Conservation (phyloP, 1,140 invertebrate genomes). For the Panulirus ornatus region DNA sequence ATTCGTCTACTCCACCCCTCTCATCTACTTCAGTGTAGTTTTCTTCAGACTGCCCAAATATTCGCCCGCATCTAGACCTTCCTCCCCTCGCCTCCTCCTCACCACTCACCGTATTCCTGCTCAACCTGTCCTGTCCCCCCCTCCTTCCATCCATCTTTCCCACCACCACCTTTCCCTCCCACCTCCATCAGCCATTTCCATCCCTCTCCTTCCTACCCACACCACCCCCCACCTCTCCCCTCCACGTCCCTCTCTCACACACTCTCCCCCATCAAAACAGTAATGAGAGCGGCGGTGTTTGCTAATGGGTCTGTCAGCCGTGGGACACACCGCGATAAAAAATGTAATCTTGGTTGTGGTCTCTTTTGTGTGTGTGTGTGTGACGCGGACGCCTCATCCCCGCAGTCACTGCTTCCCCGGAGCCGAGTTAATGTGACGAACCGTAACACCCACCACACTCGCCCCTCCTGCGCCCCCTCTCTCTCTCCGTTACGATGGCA, state of each 20-base stretch:
- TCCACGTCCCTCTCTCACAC: neutral
- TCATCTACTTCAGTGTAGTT: too few species aligned
- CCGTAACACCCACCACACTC: too few species aligned
- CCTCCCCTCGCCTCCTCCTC: too few species aligned
- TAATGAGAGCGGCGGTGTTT: constrained; percentile 15
- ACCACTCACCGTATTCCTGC: too few species aligned
- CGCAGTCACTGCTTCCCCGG: too few species aligned
- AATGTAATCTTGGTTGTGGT: constrained; percentile 2
- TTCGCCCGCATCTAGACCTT: too few species aligned
- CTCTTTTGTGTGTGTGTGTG: too few species aligned
- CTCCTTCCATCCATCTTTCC: neutral
- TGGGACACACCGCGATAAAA: neutral
- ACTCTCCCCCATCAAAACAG: neutral
- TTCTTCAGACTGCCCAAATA: too few species aligned
- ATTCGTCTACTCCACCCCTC: too few species aligned
- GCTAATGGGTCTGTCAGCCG: constrained; percentile 28
- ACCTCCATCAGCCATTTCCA: neutral
- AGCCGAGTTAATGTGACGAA: too few species aligned
- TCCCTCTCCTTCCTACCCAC: neutral
- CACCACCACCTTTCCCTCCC: neutral
- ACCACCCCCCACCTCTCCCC: neutral
- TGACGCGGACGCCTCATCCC: too few species aligned
- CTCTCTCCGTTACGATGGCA: too few species aligned
- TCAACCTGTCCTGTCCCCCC: neutral
- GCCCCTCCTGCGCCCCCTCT: neutral